A percentile compares a stretch with the other conserved stretches of the same genome.
These are phyloP conservation scores for Odobenus rosmarus DNA, from an alignment of 2,113 vertebrate species.

Conservation along the genomic window DNA sequence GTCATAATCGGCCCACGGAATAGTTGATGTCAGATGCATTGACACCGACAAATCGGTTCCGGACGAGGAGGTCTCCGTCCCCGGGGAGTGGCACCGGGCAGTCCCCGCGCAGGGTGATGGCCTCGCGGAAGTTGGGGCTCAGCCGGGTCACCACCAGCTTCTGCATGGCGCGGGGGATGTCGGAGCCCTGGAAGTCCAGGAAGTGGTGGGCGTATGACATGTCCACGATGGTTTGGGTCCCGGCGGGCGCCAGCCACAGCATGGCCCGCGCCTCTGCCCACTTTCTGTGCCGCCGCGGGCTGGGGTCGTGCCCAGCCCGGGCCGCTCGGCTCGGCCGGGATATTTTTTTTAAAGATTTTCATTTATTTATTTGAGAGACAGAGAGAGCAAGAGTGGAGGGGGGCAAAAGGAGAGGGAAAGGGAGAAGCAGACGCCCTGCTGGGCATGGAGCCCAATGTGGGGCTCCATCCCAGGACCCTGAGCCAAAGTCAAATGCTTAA, in stretches of 20 bases:
- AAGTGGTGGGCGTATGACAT: slow-evolving; percentile 95
- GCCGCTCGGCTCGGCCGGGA: slow-evolving; percentile 30
- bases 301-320: slow-evolving; percentile 72
- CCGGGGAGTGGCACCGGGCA: slow-evolving; percentile 92
- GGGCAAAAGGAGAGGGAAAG: background rate
- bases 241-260: slow-evolving; percentile 2
- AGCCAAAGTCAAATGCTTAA: background rate
- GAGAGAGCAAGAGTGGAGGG: background rate
- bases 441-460: background rate
- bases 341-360: too few relatives aligned
- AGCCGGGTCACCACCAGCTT: slow-evolving; percentile 93
- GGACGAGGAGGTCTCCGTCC: slow-evolving; percentile 93
- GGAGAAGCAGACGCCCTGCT: background rate
- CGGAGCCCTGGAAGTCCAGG: slow-evolving; percentile 94
- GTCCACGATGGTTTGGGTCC: slow-evolving; percentile 90
- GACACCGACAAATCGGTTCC: slow-evolving; percentile 95
- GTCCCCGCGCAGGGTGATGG: slow-evolving; percentile 87
- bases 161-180: slow-evolving; percentile 92
- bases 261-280: slow-evolving; percentile 71
- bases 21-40: slow-evolving; percentile 97
- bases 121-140: slow-evolving; percentile 92
- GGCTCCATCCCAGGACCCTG: background rate
- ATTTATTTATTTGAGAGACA: background rate
- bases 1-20: slow-evolving; percentile 93
- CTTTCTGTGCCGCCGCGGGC: slow-evolving; percentile 79